Evolutionary conservation across 1,140 invertebrate genomes (phyloP), one percentile per base, ranked within the genome.

Genomic region (Drosophila asahinai): DNA sequence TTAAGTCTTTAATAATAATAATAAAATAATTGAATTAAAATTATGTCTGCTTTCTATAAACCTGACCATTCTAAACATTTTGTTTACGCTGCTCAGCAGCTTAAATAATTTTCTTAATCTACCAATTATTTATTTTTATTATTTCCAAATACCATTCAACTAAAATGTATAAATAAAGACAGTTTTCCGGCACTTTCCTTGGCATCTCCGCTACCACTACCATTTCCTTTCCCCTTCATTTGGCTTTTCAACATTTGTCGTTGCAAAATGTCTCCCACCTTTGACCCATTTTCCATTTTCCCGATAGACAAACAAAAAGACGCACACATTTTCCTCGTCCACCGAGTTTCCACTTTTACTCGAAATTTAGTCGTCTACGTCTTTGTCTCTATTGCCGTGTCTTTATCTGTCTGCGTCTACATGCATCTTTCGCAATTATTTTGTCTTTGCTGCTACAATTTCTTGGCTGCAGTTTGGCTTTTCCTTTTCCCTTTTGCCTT

Each of bases 391-490:
- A 47, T 40, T 5, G 11, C n/a, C 12, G 27, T 25, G 25, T 54
- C 54, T 59, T 59, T 67, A 49, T 73, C 68, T 71, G 52, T 60
- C 66, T 60, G 47, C 66, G 45, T 38, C 54, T 30, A 42, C 55
- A 57, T 40, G 54, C 54, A 51, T 60, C 66, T 72, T 63, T 78
- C 77, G 81, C 84, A 78, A 89, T 89, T 86, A 71, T 81, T 66
- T 86, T 70, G 77, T 59, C 60, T 79, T 73, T 80, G 77, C 58
- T 72, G 58, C 48, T 61, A 67, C 66, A 60, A 43, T 79, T 79
- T 77, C 52, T 83, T 77, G 58, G 61, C 80, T 89, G 83, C 80
- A 80, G 60, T 77, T 62, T 51, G 62, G 36, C 43, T 61, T 55
- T 77, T 25, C 43, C 15, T 40, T 57, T 57, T 25, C 19, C 54